Conservation (phyloP, 2,113 vertebrate genomes). For the Rhinichthys klamathensis region DNA sequence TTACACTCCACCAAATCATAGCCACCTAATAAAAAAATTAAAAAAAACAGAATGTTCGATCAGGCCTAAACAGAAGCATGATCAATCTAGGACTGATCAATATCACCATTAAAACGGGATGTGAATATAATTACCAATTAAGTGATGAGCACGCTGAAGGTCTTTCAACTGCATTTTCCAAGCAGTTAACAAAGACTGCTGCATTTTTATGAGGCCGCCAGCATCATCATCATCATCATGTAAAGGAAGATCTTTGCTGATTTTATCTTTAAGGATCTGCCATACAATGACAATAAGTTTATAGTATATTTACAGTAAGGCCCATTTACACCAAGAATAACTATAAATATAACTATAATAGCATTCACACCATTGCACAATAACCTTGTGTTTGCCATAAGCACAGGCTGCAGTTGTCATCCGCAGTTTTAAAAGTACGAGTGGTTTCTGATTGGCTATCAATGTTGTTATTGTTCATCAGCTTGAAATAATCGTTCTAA, state of each 20-base stretch:
- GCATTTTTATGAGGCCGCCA: slow-evolving; percentile 55
- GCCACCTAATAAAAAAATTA: slow-evolving; percentile 70
- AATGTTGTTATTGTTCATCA: no score
- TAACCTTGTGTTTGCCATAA: no score
- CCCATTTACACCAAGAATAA: not conserved
- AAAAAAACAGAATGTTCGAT: not conserved
- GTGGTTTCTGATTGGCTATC: no score
- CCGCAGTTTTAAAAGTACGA: no score
- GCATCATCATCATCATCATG: slow-evolving; percentile 53
- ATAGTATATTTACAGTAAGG: not conserved
- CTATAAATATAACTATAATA: no score
- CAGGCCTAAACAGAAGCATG: not conserved
- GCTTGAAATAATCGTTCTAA: no score
- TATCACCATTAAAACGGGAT: not conserved
- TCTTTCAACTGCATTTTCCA: slow-evolving; percentile 70
- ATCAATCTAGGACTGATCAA: not conserved
- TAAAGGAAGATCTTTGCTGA: slow-evolving; percentile 30
- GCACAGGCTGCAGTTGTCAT: no score
- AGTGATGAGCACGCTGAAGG: slow-evolving; percentile 68
- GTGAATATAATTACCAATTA: slow-evolving; percentile 68
- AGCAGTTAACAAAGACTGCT: slow-evolving; percentile 62
- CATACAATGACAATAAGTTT: slow-evolving; percentile 11
- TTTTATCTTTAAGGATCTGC: slow-evolving; percentile 44
- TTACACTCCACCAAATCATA: slow-evolving; percentile 67
- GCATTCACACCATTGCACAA: no score